Conservation (phyloP, 2,113 vertebrate genomes). For the Polypterus senegalus region DNA sequence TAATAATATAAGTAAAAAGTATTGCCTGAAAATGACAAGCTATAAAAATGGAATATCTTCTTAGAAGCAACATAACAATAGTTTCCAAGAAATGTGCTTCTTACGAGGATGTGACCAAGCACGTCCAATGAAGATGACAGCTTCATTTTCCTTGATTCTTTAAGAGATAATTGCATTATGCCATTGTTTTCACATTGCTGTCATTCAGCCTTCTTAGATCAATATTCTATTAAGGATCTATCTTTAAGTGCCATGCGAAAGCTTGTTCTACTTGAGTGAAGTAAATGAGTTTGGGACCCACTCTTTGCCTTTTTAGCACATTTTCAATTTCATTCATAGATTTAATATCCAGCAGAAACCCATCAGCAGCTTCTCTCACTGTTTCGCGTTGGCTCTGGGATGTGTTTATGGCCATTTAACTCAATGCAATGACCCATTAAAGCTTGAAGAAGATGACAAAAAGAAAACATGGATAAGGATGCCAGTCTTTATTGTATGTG, state of each 20-base stretch:
- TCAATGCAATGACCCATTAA: constrained; percentile 19
- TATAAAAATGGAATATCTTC: constrained; percentile 14
- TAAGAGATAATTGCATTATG: constrained; percentile 18
- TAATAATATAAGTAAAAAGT: constrained; percentile 2
- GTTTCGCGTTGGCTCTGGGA: constrained; percentile 22
- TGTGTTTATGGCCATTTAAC: constrained; percentile 21
- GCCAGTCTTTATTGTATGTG: too few relatives aligned
- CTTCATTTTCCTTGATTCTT: constrained; percentile 31
- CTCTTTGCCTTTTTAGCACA: constrained; percentile 21
- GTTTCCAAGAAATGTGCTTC: constrained; percentile 18
- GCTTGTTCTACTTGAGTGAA: constrained; percentile 15
- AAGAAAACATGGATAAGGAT: too few relatives aligned
- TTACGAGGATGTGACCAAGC: constrained; percentile 3
- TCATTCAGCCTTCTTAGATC: constrained; percentile 32
- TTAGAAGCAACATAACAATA: constrained; percentile 18
- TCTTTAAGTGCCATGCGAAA: constrained; percentile 20
- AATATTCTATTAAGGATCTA: constrained; percentile 40
- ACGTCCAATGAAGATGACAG: constrained; percentile 22
- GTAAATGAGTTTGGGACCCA: constrained; percentile 29
- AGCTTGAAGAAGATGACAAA: constrained; percentile 14
- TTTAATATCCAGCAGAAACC: constrained; percentile 13
- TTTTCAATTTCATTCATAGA: constrained; percentile 35
- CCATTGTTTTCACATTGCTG: constrained; percentile 28
- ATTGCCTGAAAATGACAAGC: constrained; percentile 21
- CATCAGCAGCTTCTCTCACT: constrained; percentile 11